Base-by-base conservation (phyloP, 2,888 invertebrate genomes). In the Taenaris catops region DNA sequence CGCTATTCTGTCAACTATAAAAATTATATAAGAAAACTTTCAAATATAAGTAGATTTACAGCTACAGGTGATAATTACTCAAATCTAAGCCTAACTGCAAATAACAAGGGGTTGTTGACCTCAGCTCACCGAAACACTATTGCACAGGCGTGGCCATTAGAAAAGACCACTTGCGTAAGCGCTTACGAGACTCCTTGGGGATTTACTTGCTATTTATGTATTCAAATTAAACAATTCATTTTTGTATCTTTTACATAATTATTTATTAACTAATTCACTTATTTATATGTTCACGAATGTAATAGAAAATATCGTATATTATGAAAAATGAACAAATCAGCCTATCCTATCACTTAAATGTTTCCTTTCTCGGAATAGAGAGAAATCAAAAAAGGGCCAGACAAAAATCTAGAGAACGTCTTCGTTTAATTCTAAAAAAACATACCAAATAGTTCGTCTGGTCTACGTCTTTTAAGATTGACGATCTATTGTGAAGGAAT, bases 131-230 rank as follows among this genome's bases (percentile, higher is more conserved):
- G 65, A 58, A 67, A 66, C 59, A 65, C 58, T 58, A 65, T 71
- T 70, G 69, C 64, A 66, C 74, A 43, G 37, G 62, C 67, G 65
- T 63, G 60, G 63, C 70, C 66, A 63, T 71, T 74, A 72, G 74
- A 75, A 73, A 74, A 73, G 58, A 58, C 49, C 46, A 44, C 60
- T 83, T 83, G 75, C 79, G 76, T 74, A 81, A 80, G 64, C 58
- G 60, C 58, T 44, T 59, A 26, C 53, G 61, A 58, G 37, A 73
- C 65, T 75, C 71, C 65, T 65, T 68, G 72, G 71, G 73, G 74
- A 64, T 62, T 39, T 24, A 29, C 25, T 36, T 18, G 31, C 12
- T 29, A 18, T 16, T 8, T 31, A 31, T 8, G n/a, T 14, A 14
- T 14, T 31, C n/a, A 16, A 16, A 23, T 2, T 12, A 7, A 20